Conservation (phyloP, 2,797 vertebrate species). For the Pipistrellus pygmaeus region DNA sequence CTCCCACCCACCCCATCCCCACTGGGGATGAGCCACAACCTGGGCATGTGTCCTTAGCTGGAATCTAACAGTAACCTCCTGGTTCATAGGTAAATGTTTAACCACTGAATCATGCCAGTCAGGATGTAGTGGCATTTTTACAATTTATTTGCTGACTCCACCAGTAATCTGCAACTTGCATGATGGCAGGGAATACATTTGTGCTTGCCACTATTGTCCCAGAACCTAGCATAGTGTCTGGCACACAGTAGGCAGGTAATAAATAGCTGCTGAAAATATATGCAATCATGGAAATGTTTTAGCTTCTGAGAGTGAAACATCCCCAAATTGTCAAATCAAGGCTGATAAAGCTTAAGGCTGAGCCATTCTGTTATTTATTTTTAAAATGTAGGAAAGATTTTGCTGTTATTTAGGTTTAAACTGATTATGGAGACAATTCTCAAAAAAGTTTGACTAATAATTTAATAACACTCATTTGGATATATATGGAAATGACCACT, state of each 20-base stretch:
- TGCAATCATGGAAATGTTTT: background rate
- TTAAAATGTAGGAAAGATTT: background rate
- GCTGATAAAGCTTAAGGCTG: background rate
- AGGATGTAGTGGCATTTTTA: background rate
- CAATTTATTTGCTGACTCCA: background rate
- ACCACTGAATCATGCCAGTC: no score
- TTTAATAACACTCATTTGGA: conserved; percentile 24
- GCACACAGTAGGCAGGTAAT: background rate
- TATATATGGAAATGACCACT: background rate
- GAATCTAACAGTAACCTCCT: no score
- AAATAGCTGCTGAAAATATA: conserved; percentile 12
- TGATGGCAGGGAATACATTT: background rate
- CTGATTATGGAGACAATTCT: conserved; percentile 50
- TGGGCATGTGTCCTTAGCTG: no score
- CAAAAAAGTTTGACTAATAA: conserved; percentile 33
- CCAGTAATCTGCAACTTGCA: background rate
- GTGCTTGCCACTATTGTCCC: background rate
- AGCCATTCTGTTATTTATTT: background rate
- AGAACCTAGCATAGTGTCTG: background rate
- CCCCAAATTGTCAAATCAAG: conserved; percentile 6
- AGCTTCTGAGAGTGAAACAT: background rate
- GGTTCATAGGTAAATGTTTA: no score
- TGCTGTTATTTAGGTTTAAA: background rate
- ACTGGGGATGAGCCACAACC: no score
- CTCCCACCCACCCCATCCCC: no score